Conservation (phyloP, 2,113 vertebrate species). For the Coptodon rendalli region DNA sequence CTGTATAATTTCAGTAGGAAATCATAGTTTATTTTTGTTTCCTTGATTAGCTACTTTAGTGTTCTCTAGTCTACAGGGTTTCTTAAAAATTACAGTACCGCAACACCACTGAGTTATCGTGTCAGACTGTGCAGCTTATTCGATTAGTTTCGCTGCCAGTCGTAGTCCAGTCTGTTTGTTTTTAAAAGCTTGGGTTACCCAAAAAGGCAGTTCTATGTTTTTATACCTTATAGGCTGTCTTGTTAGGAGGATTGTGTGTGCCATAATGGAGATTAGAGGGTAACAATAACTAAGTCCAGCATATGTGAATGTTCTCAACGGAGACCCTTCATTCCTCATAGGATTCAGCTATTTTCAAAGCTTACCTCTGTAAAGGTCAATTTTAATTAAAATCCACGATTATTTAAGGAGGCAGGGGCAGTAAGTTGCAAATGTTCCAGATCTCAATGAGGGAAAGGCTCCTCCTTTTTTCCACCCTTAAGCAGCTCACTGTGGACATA, state of each 20-base stretch:
- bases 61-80: not conserved
- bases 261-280: slow-evolving; percentile 17
- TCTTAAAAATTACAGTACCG: not conserved
- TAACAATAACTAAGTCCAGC: slow-evolving; percentile 30
- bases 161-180: not conserved
- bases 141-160: not conserved
- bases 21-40: not conserved
- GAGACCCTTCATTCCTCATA: slow-evolving; percentile 1
- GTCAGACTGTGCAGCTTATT: not conserved
- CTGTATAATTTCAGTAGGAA: slow-evolving; percentile 39
- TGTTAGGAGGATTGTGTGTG: not conserved
- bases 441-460: not conserved
- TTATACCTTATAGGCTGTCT: not conserved
- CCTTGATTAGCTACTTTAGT: slow-evolving; percentile 43
- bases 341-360: slow-evolving; percentile 32
- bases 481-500: not conserved
- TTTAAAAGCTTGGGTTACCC: not conserved
- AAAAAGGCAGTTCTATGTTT: not conserved
- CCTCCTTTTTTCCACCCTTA: not conserved
- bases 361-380: slow-evolving; percentile 44
- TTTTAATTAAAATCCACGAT: slow-evolving; percentile 51
- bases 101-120: not conserved
- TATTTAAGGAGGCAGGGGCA: not conserved
- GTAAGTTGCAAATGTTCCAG: slow-evolving; percentile 20
- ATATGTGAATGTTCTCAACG: not conserved